A percentile compares a stretch with the other conserved stretches of the same genome.
Conservation (phyloP, 2,888 invertebrate genomes). For the Apotomis turbidana region DNA sequence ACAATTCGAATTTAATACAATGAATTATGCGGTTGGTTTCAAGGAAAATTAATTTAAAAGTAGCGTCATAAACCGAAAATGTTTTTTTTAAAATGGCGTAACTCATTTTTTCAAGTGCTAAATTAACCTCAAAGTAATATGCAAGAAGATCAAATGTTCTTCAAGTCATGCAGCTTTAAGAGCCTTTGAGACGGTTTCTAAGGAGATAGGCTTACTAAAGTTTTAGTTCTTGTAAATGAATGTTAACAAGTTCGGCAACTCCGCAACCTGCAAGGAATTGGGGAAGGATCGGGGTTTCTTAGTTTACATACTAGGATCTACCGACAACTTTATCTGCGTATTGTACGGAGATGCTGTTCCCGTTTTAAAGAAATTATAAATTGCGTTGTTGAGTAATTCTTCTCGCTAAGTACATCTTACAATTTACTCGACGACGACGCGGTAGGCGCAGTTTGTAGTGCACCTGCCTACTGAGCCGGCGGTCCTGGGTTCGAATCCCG, state of each 20-base stretch:
- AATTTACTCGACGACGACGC: too few species aligned
- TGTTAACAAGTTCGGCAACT: slow-evolving; percentile 24
- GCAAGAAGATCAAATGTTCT: background rate
- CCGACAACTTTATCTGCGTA: too few species aligned
- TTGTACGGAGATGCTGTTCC: too few species aligned
- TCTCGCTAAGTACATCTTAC: too few species aligned
- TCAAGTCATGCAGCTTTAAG: background rate
- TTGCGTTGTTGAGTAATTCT: too few species aligned
- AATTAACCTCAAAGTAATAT: background rate
- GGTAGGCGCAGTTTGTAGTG: too few species aligned
- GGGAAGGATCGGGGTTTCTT: too few species aligned
- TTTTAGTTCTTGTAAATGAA: slow-evolving; percentile 15
- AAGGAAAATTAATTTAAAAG: background rate
- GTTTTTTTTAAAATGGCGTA: background rate
- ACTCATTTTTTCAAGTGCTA: background rate
- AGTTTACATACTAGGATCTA: too few species aligned
- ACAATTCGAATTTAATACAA: background rate
- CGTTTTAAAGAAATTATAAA: too few species aligned
- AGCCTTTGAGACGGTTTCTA: background rate
- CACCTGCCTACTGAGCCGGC: too few species aligned
- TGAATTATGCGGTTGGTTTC: background rate
- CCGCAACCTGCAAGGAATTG: background rate
- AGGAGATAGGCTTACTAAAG: background rate
- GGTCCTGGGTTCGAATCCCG: too few species aligned
- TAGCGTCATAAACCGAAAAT: background rate